Conservation (phyloP, 2,113 vertebrate species). For the Astur gentilis region DNA sequence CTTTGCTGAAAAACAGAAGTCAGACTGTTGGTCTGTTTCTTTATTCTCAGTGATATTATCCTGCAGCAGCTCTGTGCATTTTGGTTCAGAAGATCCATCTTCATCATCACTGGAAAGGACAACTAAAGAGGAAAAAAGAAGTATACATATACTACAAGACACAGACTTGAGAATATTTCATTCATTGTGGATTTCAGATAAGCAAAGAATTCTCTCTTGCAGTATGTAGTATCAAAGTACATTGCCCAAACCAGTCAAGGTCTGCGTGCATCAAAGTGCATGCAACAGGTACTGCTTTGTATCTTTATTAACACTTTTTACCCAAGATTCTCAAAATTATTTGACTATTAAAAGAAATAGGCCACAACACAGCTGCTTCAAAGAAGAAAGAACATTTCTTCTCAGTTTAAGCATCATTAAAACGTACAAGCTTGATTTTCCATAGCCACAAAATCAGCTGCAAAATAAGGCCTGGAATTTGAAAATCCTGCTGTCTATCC, state of each 20-base stretch:
- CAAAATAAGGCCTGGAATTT: not conserved
- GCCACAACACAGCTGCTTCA: not conserved
- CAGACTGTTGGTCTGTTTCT: not conserved
- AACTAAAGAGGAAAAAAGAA: slow-evolving; percentile 63
- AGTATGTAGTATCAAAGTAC: not conserved
- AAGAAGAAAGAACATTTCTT: not conserved
- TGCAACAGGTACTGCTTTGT: not conserved
- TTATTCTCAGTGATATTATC: not conserved
- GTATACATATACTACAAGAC: not conserved
- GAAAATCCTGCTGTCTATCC: not conserved
- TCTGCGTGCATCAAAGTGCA: accelerated
- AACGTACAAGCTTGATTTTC: not conserved
- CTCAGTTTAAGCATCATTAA: not conserved
- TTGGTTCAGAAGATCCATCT: slow-evolving; percentile 52
- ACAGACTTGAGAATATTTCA: not conserved
- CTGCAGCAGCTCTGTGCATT: slow-evolving; percentile 19
- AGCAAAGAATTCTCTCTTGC: not conserved
- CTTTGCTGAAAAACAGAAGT: not conserved
- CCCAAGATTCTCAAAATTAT: not conserved
- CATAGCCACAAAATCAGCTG: not conserved
- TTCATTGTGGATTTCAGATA: not conserved
- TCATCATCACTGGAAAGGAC: slow-evolving; percentile 83
- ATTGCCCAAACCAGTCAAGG: not conserved
- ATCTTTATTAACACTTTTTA: not conserved
- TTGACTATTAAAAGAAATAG: not conserved